phyloP scores from a whole-genome alignment of 2,888 invertebrate species.

The Cryptocephalus primarius region DNA sequence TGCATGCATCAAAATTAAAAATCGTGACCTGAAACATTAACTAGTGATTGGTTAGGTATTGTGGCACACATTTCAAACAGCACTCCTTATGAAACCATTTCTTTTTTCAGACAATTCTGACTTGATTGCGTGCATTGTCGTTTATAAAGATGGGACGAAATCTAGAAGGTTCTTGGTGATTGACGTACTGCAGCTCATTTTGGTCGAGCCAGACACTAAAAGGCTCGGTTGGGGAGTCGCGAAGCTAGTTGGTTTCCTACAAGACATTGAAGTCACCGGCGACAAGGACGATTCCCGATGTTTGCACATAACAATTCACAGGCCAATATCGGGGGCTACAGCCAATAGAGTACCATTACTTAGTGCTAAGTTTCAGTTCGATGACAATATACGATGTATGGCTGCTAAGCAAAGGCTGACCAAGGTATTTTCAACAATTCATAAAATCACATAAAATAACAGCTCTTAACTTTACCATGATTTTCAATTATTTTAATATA shows the following conservation, averaged over 20 bases:
- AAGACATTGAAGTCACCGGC: slow-evolving; percentile 91
- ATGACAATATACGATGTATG: slow-evolving; percentile 98
- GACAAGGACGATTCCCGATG: slow-evolving; percentile 96
- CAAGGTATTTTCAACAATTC: slow-evolving; percentile 45
- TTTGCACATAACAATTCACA: slow-evolving; percentile 86
- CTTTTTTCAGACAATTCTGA: slow-evolving; percentile 83
- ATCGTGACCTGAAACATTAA: background rate
- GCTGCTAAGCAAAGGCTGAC: slow-evolving; percentile 86
- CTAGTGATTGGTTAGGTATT: slow-evolving; percentile 20
- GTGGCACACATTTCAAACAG: slow-evolving; percentile 12
- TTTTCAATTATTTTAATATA: background rate
- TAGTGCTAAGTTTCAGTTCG: slow-evolving; percentile 90
- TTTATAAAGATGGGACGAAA: slow-evolving; percentile 80
- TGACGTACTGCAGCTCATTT: slow-evolving; percentile 86
- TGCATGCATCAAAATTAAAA: background rate
- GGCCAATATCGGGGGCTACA: slow-evolving; percentile 53
- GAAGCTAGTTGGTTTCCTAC: slow-evolving; percentile 87
- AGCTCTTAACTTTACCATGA: background rate
- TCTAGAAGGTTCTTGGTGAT: slow-evolving; percentile 92
- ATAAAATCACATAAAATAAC: background rate
- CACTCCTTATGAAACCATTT: slow-evolving; percentile 20
- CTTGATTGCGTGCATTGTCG: slow-evolving; percentile 90
- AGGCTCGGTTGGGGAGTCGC: slow-evolving; percentile 92
- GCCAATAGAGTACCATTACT: slow-evolving; percentile 68
- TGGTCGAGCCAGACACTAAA: slow-evolving; percentile 94